Percentiles rank a stretch among this genome's conserved stretches.
These are phyloP conservation scores for Petroica traversi DNA, from an alignment of 2,113 vertebrate species.

Conservation along the genomic window DNA sequence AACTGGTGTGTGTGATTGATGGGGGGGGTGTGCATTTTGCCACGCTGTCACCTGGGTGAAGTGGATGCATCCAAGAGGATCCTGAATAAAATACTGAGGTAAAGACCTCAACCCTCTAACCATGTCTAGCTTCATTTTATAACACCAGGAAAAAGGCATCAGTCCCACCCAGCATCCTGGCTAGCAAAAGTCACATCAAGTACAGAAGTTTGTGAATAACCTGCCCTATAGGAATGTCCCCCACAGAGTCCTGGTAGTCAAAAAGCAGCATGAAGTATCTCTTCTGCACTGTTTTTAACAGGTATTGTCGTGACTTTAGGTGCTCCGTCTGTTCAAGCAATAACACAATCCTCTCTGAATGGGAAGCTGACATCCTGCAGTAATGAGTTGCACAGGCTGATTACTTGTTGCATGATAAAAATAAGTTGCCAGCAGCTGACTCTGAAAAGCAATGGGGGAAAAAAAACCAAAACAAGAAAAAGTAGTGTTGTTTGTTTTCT, in stretches of 20 bases:
- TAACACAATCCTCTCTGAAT: neutral
- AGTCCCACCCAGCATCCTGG: neutral
- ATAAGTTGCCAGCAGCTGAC: neutral
- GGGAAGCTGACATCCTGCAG: neutral
- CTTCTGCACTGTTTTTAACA: neutral
- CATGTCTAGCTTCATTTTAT: no score
- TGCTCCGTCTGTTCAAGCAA: neutral
- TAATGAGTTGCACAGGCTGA: neutral
- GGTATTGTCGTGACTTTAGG: neutral
- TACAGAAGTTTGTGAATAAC: neutral
- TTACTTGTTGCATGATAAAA: slow-evolving; percentile 1
- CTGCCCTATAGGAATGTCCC: neutral
- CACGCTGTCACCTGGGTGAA: no score
- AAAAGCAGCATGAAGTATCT: neutral
- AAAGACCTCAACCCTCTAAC: no score
- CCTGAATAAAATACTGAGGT: no score
- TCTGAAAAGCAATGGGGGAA: neutral
- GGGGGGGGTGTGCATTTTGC: no score
- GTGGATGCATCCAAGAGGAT: no score
- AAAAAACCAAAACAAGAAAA: neutral
- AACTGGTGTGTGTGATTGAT: no score
- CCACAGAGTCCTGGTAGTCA: neutral
- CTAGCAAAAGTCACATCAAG: neutral
- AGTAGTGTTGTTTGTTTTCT: neutral
- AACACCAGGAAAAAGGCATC: no score